phyloP scores from a whole-genome alignment of 1,140 invertebrate genomes.

The Bombus waltoni region DNA sequence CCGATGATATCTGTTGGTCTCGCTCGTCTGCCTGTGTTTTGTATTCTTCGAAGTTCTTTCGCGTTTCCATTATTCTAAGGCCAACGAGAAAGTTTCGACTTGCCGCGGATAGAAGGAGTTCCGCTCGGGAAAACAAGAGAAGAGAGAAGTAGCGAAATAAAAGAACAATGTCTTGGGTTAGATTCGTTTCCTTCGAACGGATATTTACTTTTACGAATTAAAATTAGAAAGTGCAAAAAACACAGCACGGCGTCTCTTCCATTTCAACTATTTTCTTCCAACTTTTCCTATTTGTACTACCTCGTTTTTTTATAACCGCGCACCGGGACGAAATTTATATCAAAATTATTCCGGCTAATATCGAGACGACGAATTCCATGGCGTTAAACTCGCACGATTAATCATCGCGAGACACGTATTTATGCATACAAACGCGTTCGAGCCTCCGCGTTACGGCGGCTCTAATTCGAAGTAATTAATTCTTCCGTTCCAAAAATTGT shows the following conservation, averaged over 20 bases:
- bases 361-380: not conserved
- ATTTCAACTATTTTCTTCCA: not conserved
- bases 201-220: slow-evolving; percentile 1
- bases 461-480: slow-evolving; percentile 51
- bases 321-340: not conserved
- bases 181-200: not conserved
- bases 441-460: not conserved
- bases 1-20: slow-evolving; percentile 39
- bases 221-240: not conserved
- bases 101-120: slow-evolving; percentile 12
- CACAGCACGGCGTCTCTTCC: too few relatives aligned
- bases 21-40: slow-evolving; percentile 47
- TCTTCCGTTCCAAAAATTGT: slow-evolving; percentile 54
- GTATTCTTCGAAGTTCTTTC: slow-evolving; percentile 59
- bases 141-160: slow-evolving; percentile 31
- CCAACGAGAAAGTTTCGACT: slow-evolving; percentile 56
- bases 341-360: not conserved
- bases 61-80: slow-evolving; percentile 70
- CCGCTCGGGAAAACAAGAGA: slow-evolving; percentile 39
- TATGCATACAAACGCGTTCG: not conserved
- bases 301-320: too few relatives aligned
- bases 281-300: not conserved
- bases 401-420: not conserved
- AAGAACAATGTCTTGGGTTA: not conserved
- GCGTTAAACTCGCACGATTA: not conserved